Base-by-base conservation (phyloP, 2,888 invertebrate genomes). In the Idaea dimidiata region DNA sequence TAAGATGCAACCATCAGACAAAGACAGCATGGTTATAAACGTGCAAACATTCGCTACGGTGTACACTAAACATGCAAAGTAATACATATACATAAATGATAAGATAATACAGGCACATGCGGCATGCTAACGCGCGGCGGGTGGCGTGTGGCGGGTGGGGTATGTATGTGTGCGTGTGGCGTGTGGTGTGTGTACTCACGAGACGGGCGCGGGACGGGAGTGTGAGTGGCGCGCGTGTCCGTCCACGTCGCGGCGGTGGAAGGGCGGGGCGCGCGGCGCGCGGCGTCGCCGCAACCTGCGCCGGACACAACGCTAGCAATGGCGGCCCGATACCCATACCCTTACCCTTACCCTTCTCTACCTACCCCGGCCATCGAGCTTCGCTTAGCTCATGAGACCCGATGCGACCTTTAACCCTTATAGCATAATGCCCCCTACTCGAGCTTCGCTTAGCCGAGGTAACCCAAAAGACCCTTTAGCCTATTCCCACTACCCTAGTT, bases 191-290 rank as follows among this genome's bases (percentile, higher is more conserved):
- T 17, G 65, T 70, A 71, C 72, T 73, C 70, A 74, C 95, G 88
- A n/a, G n/a, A n/a, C n/a, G n/a, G n/a, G n/a, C n/a, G n/a, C 10
- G 57, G 94, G 82, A 94, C 58, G 95, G 55, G 94, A 86, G 81
- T 60, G 87, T 84, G 77, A 81, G 95, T 92, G 63, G 62, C 60
- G 93, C 61, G 58, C 57, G 60, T 71, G 93, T 93, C 71, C 83
- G 94, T 94, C 88, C 80, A 67, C 88, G 87, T 74, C 69, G 80
- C 86, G 87, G 76, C 88, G 90, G 86, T 88, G 89, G 89, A 92
- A 85, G 93, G 93, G 88, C 96, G 94, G 94, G 71, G 92, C 88
- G 73, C 93, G 90, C 62, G 93, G 88, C 76, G 87, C 78, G 78
- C 91, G 88, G 77, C 90, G 88, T 82, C 89, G 85, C 85, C 93